Base-by-base conservation (phyloP, 2,888 invertebrate species). In the Agrenia bidenticulata region DNA sequence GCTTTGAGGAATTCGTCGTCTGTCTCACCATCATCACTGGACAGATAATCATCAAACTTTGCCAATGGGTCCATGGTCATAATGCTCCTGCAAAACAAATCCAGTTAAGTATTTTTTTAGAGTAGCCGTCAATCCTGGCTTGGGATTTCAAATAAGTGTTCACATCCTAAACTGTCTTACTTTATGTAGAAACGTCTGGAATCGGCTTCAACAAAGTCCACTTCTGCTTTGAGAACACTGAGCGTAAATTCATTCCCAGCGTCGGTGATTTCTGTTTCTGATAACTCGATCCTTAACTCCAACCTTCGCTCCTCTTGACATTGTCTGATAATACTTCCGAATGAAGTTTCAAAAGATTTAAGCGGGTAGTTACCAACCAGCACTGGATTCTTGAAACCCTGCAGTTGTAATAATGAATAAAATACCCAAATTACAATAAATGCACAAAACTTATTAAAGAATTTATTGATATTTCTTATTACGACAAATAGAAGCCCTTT, bases 401-500 rank as follows among this genome's bases (percentile, higher is more conserved):
- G 51, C 32, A 32, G 32, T 32, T n/a, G n/a, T n/a, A n/a, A n/a
- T n/a, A n/a, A n/a, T n/a, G n/a, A n/a, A n/a, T n/a, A n/a, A n/a
- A n/a, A n/a, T n/a, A n/a, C n/a, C n/a, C n/a, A n/a, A n/a, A n/a
- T n/a, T n/a, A n/a, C n/a, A n/a, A n/a, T n/a, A n/a, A n/a, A n/a
- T n/a, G n/a, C n/a, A n/a, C n/a, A n/a, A n/a, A n/a, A n/a, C n/a
- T n/a, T n/a, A n/a, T n/a, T n/a, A n/a, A n/a, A n/a, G n/a, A n/a
- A n/a, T n/a, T n/a, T n/a, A n/a, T n/a, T n/a, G n/a, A n/a, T n/a
- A n/a, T n/a, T n/a, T n/a, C n/a, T n/a, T 45, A 26, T 64, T 66
- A 74, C 74, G 61, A 63, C 65, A 23, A 75, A 51, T 9, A 61
- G 63, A 41, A 63, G 57, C 11, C 73, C 73, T 61, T 75, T 75